Evolutionary conservation across 2,113 vertebrate genomes (phyloP).

Genomic region (Notiomystis cincta): DNA sequence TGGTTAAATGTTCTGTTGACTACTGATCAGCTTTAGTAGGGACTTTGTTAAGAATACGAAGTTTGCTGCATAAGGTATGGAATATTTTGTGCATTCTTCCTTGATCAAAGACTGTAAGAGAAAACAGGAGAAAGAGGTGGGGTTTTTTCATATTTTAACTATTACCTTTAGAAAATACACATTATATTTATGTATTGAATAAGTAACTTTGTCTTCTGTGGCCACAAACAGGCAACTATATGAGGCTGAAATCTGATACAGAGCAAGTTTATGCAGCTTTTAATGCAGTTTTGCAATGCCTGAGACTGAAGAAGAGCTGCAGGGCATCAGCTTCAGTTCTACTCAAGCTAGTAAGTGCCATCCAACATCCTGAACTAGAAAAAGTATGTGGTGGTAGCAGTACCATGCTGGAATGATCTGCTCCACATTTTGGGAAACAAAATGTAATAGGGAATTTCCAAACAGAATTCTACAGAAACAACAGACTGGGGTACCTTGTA

Average conservation of each 20-base stretch:
- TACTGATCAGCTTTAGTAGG: conserved; percentile 70
- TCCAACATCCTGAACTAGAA: not conserved
- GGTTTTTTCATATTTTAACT: not conserved
- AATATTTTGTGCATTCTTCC: conserved; percentile 76
- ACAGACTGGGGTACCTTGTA: not conserved
- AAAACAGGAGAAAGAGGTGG: conserved; percentile 32
- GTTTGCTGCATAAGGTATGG: conserved; percentile 67
- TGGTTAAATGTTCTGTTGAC: conserved; percentile 56
- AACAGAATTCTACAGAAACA: not conserved
- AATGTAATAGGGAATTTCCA: not conserved
- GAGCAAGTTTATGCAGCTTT: not conserved
- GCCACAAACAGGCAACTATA: not conserved
- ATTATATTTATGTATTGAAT: not conserved
- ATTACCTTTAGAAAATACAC: not conserved
- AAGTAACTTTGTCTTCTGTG: not conserved
- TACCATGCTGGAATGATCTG: not conserved
- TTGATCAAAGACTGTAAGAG: conserved; percentile 76
- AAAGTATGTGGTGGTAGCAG: not conserved
- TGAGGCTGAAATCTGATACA: not conserved
- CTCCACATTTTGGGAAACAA: not conserved
- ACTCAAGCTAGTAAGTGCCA: not conserved
- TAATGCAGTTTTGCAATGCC: not conserved
- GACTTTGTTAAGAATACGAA: conserved; percentile 74
- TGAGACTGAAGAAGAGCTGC: not conserved
- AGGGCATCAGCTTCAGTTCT: not conserved